Conservation (phyloP, 2,888 invertebrate species). For the Cerceris ruficornis region DNA sequence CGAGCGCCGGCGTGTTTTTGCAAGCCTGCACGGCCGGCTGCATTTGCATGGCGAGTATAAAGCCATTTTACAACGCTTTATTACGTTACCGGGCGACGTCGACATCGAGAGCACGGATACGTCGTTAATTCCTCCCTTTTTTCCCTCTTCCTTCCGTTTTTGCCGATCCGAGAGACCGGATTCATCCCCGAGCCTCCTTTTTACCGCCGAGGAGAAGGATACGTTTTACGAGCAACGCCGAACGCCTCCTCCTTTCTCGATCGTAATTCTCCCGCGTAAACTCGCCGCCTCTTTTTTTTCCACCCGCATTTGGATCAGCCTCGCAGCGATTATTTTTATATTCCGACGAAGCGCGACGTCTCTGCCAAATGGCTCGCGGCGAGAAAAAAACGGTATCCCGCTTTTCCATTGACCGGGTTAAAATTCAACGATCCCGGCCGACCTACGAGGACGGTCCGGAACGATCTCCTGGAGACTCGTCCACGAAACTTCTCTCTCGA, state of each 20-base stretch:
- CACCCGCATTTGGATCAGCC: constrained; percentile 3
- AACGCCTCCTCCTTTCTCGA: not conserved
- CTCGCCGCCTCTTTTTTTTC: not conserved
- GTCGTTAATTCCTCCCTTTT: constrained; percentile 18
- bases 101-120: constrained; percentile 6
- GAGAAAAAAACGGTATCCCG: not conserved
- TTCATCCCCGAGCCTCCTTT: not conserved
- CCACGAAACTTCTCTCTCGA: no score
- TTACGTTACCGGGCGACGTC: not conserved
- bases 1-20: constrained; percentile 3
- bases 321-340: constrained; percentile 7
- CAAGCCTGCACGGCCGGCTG: constrained; percentile 15
- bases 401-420: not conserved
- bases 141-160: not conserved
- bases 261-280: constrained; percentile 5
- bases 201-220: not conserved
- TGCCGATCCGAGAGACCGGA: not conserved
- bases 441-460: not conserved
- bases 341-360: constrained; percentile 2
- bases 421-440: not conserved
- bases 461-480: no score
- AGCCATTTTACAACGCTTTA: constrained; percentile 27
- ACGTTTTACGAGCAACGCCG: constrained; percentile 16
- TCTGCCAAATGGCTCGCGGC: not conserved
- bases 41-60: constrained; percentile 23